Conservation (phyloP, 2,797 vertebrate genomes). For the Spizella passerina region DNA sequence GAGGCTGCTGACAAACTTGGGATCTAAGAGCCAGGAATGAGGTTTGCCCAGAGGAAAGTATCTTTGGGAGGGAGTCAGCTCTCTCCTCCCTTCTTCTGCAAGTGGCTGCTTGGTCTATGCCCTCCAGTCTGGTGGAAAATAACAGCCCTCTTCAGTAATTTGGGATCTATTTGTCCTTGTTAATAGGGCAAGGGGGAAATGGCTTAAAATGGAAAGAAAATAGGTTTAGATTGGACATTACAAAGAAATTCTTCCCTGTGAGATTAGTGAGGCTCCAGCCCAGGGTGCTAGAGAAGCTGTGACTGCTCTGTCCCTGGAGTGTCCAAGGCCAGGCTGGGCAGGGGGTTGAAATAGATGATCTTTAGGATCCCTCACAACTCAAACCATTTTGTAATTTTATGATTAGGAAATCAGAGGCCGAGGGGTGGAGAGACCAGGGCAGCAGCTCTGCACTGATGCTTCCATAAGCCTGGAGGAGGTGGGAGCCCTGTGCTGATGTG, state of each 20-base stretch:
- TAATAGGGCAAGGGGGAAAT: not conserved
- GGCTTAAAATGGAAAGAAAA: not conserved
- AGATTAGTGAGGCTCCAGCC: not conserved
- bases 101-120: accelerated
- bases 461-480: not conserved
- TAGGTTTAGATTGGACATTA: no score
- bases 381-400: not conserved
- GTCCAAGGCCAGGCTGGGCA: not conserved
- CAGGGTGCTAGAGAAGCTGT: not conserved
- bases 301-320: not conserved
- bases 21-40: not conserved
- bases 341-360: accelerated
- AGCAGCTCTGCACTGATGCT: not conserved
- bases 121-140: not conserved
- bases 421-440: not conserved
- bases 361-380: not conserved
- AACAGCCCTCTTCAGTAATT: accelerated
- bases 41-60: not conserved
- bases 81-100: not conserved
- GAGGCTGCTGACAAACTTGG: not conserved
- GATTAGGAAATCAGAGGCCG: not conserved
- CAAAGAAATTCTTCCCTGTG: not conserved
- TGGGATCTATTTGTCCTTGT: not conserved
- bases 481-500: accelerated
- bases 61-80: not conserved